Percentiles rank a stretch among this genome's conserved stretches.
Conservation (phyloP, 2,888 invertebrate species). For the Epinotia demarniana region DNA sequence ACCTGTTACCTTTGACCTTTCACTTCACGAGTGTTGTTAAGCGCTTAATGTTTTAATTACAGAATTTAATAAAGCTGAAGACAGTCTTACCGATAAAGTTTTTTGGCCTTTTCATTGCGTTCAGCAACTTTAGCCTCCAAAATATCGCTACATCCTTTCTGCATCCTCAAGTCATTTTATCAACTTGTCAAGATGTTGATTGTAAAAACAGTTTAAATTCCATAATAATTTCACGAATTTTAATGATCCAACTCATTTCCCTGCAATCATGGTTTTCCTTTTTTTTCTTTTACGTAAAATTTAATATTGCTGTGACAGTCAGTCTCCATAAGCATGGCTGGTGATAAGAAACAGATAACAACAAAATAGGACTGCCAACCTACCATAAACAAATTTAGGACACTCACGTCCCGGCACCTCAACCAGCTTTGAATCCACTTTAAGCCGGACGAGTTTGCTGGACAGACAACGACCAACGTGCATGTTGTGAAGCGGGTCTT, state of each 20-base stretch:
- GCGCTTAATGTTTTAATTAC: neutral
- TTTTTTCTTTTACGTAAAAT: slow-evolving; percentile 38
- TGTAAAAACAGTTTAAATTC: slow-evolving; percentile 58
- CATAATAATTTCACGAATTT: slow-evolving; percentile 55
- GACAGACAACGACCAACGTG: neutral
- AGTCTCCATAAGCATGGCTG: slow-evolving; percentile 39
- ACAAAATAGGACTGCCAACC: slow-evolving; percentile 1
- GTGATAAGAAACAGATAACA: slow-evolving; percentile 26
- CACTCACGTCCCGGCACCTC: neutral
- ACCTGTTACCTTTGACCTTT: slow-evolving; percentile 52
- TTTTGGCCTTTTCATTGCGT: slow-evolving; percentile 79
- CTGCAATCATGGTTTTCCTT: slow-evolving; percentile 41
- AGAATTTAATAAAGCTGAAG: neutral
- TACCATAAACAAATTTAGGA: slow-evolving; percentile 5
- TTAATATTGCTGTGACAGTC: slow-evolving; percentile 30
- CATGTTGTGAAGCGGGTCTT: neutral
- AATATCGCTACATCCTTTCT: slow-evolving; percentile 75
- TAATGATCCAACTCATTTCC: slow-evolving; percentile 46
- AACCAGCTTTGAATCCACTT: too few relatives aligned
- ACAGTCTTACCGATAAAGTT: slow-evolving; percentile 76
- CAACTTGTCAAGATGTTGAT: slow-evolving; percentile 73
- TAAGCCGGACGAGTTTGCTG: neutral
- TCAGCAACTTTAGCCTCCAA: slow-evolving; percentile 77
- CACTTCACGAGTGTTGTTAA: neutral
- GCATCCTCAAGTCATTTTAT: slow-evolving; percentile 84